Conservation (phyloP, 2,113 vertebrate genomes). For the Ovibos moschatus region DNA sequence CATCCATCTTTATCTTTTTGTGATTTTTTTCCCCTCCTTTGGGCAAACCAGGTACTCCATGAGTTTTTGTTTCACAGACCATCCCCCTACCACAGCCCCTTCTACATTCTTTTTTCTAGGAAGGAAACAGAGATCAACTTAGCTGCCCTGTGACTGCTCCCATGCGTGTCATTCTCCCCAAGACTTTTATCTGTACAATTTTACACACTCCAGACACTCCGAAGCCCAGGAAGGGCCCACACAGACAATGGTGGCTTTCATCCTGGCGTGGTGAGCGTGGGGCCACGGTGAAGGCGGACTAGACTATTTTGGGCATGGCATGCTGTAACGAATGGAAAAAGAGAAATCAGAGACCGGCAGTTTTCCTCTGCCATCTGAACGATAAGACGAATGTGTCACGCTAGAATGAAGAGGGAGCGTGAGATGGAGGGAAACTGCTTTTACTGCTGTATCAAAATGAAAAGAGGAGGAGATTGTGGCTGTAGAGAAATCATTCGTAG, state of each 20-base stretch:
- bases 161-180: not conserved
- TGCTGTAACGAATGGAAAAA: slow-evolving; percentile 36
- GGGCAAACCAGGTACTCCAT: not conserved
- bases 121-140: not conserved
- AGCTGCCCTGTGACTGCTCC: not conserved
- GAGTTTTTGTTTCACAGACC: not conserved
- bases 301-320: slow-evolving; percentile 36
- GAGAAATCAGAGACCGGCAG: slow-evolving; percentile 48
- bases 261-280: not conserved
- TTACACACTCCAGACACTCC: not conserved
- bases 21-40: not conserved
- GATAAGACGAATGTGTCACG: not conserved
- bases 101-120: not conserved
- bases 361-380: slow-evolving; percentile 30
- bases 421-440: not conserved
- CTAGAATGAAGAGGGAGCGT: not conserved
- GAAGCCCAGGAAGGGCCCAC: not conserved
- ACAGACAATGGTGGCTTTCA: not conserved
- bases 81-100: not conserved
- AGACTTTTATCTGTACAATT: not conserved
- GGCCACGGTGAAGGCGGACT: not conserved
- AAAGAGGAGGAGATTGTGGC: not conserved
- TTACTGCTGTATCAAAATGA: not conserved
- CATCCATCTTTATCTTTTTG: not conserved
- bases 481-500: not conserved